phyloP scores from a whole-genome alignment of 2,113 vertebrate genomes.

The Macheiramphus alcinus region DNA sequence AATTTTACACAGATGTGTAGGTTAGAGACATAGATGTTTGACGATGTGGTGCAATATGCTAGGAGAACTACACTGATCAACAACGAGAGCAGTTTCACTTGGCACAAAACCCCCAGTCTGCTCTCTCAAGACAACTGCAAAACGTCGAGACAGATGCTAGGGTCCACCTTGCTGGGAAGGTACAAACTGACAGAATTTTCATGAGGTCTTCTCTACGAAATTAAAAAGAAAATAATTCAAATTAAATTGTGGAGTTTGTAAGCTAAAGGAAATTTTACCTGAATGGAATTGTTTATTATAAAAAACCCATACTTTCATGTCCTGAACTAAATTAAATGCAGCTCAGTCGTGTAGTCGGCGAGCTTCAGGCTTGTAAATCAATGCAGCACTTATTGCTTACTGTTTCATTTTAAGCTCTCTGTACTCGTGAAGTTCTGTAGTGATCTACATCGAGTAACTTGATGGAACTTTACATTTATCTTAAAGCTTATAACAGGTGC shows the following conservation, averaged over 20 bases:
- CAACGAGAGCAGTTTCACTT: accelerated
- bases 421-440: background rate
- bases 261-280: background rate
- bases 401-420: background rate
- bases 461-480: background rate
- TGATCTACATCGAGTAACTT: background rate
- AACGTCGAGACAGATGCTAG: background rate
- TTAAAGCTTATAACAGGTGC: background rate
- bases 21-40: background rate
- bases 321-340: background rate
- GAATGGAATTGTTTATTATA: background rate
- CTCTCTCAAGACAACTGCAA: background rate
- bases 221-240: background rate
- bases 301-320: background rate
- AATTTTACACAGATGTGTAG: background rate
- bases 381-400: background rate
- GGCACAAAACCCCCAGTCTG: background rate
- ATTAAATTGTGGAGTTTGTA: background rate
- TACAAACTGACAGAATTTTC: background rate
- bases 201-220: background rate
- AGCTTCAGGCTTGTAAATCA: slow-evolving; percentile 6
- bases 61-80: background rate
- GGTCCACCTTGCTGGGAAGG: background rate
- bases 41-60: background rate
- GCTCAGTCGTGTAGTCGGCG: accelerated